Conservation (phyloP, 2,888 invertebrate genomes). For the Campoletis raptor region DNA sequence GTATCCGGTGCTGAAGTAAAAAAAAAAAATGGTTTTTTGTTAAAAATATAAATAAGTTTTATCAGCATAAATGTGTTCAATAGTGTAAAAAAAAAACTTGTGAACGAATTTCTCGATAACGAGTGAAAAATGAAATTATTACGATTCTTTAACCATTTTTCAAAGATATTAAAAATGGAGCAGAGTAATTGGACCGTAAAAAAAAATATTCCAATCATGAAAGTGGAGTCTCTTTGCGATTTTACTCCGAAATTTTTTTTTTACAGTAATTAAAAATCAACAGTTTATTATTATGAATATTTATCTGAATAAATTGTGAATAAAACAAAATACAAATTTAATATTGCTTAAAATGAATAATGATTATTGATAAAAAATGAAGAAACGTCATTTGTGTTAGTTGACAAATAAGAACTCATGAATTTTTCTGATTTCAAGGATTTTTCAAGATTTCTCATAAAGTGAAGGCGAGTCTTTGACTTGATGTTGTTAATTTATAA, state of each 20-base stretch:
- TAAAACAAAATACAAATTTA: neutral
- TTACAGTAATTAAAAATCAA: neutral
- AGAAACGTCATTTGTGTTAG: neutral
- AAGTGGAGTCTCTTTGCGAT: neutral
- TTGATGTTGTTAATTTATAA: conserved; percentile 63
- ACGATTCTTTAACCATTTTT: neutral
- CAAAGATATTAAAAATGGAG: neutral
- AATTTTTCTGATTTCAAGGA: neutral
- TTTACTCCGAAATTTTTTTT: neutral
- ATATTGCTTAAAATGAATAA: neutral
- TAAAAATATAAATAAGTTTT: neutral
- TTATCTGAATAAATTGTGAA: neutral
- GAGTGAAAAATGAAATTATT: neutral
- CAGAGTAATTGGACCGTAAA: neutral
- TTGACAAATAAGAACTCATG: neutral
- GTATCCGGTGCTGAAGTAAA: conserved; percentile 91
- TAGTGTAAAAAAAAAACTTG: neutral
- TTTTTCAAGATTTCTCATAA: conserved; percentile 15
- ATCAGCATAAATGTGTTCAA: neutral
- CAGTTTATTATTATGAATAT: neutral
- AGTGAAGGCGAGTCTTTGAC: conserved; percentile 23
- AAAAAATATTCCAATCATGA: conserved; percentile 1
- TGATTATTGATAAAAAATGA: neutral
- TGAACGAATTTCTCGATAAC: no score
- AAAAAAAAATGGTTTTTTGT: conserved; percentile 60